Conservation (phyloP, 1,140 invertebrate species). For the Drosophila lacertosa region DNA sequence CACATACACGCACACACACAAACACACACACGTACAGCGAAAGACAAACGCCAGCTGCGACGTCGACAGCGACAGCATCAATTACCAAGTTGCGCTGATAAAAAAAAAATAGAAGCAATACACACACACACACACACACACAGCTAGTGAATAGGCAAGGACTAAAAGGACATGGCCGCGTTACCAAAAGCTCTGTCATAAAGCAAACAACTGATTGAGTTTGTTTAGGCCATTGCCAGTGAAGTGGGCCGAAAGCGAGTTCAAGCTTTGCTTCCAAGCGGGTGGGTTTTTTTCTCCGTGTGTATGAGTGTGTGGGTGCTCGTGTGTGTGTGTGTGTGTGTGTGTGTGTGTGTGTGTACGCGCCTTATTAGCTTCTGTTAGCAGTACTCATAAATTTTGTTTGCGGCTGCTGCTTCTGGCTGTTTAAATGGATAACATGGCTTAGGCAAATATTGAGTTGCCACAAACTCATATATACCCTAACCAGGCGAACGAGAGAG, state of each 20-base stretch:
- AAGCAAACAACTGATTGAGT: conserved; percentile 65
- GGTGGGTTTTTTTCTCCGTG: conserved; percentile 8
- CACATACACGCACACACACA: conserved; percentile 24
- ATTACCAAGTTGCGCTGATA: conserved; percentile 44
- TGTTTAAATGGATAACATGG: conserved; percentile 41
- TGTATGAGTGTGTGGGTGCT: neutral
- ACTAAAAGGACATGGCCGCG: conserved; percentile 40
- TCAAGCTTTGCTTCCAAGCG: neutral
- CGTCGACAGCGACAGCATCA: conserved; percentile 53
- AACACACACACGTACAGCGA: conserved; percentile 10
- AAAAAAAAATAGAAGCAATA: conserved; percentile 36
- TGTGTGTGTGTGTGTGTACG: conserved; percentile 6
- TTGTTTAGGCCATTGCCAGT: conserved; percentile 55
- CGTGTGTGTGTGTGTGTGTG: neutral
- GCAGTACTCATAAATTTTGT: conserved; percentile 33
- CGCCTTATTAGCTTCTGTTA: conserved; percentile 38
- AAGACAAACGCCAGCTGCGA: conserved; percentile 36
- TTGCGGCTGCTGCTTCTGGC: conserved; percentile 26
- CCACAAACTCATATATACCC: neutral
- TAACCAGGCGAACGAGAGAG: neutral
- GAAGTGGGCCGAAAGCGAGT: neutral
- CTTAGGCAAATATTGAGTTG: conserved; percentile 11
- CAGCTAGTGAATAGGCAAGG: conserved; percentile 29
- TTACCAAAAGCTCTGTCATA: conserved; percentile 53
- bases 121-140: conserved; percentile 17